Conservation (phyloP, 2,113 vertebrate genomes). For the Uropsilus gracilis region DNA sequence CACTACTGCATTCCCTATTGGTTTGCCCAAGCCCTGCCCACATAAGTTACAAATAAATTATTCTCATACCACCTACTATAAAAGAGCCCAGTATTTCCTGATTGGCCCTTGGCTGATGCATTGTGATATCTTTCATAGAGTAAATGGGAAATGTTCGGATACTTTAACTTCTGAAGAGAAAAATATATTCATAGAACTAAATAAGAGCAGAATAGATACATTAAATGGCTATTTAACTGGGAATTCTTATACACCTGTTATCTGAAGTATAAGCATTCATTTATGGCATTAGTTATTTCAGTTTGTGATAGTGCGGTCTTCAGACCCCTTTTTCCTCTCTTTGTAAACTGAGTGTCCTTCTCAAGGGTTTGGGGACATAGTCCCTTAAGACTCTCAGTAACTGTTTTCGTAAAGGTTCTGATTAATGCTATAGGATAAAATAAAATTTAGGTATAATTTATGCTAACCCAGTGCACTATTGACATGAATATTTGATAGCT, state of each 20-base stretch:
- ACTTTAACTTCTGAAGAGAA: neutral
- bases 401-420: constrained; percentile 36
- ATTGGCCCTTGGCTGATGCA: neutral
- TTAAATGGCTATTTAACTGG: constrained; percentile 6
- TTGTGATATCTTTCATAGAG: neutral
- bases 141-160: neutral
- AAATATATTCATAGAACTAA: constrained; percentile 5
- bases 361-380: neutral
- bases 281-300: constrained; percentile 40
- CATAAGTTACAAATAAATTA: neutral
- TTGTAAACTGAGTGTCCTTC: neutral
- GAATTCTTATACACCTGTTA: constrained; percentile 15
- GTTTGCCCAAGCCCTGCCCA: neutral
- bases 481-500: constrained; percentile 73
- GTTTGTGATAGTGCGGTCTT: neutral
- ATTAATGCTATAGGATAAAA: constrained; percentile 60
- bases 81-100: neutral
- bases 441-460: constrained; percentile 61
- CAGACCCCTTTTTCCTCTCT: neutral
- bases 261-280: constrained; percentile 41
- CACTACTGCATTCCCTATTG: neutral
- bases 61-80: neutral
- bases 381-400: neutral
- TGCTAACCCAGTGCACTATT: constrained; percentile 41
- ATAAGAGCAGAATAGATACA: constrained; percentile 18